Conservation (phyloP, 1,140 invertebrate species). For the Oreohelix idahoensis region DNA sequence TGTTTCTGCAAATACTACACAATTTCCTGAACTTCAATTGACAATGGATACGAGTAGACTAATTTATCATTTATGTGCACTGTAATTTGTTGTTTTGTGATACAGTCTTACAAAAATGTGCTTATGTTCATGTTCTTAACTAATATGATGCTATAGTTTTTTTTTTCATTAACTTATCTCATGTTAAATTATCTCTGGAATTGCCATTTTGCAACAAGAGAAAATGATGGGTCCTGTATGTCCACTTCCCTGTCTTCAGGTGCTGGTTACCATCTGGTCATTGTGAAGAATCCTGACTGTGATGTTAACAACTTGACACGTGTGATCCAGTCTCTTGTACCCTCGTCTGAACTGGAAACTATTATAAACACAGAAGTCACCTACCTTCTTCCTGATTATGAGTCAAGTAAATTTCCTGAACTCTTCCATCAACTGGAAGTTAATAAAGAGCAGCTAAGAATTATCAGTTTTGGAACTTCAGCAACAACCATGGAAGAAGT, state of each 20-base stretch:
- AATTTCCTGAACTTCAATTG: too few relatives aligned
- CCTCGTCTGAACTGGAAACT: constrained; percentile 62
- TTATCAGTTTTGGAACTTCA: constrained; percentile 84
- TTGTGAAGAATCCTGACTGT: constrained; percentile 73
- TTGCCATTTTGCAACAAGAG: too few relatives aligned
- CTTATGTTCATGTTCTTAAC: too few relatives aligned
- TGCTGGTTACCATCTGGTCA: constrained; percentile 70
- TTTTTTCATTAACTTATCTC: too few relatives aligned
- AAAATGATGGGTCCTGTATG: background rate
- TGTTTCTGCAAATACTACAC: too few relatives aligned
- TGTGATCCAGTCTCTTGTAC: constrained; percentile 55
- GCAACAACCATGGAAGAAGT: constrained; percentile 90
- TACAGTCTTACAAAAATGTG: too few relatives aligned
- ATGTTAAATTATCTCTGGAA: too few relatives aligned
- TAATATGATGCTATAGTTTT: too few relatives aligned
- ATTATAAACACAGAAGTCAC: constrained; percentile 68
- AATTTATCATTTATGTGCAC: too few relatives aligned
- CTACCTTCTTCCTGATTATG: constrained; percentile 69
- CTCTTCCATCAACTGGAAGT: constrained; percentile 80
- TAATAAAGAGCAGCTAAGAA: constrained; percentile 77
- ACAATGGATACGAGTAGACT: too few relatives aligned
- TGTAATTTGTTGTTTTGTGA: too few relatives aligned
- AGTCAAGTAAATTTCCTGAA: constrained; percentile 65
- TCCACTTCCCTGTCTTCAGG: constrained; percentile 51
- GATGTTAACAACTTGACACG: constrained; percentile 71